Evolutionary conservation across 2,888 invertebrate species (phyloP).

Genomic region (Eristalis intricaria): DNA sequence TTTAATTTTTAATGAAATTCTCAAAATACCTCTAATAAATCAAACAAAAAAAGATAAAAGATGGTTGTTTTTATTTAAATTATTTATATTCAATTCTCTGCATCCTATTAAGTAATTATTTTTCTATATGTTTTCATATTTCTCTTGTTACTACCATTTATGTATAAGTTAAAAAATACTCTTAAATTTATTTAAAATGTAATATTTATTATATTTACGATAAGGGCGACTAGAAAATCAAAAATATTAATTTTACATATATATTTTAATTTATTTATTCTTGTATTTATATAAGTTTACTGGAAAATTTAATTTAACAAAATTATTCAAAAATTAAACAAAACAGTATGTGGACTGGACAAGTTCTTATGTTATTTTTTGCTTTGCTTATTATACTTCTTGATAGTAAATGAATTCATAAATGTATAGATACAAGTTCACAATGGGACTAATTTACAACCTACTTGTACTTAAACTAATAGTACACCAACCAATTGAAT

Average conservation of each 20-base stretch:
- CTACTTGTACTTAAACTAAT: slow-evolving; percentile 65
- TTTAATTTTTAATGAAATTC: slow-evolving; percentile 25
- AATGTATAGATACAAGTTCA: neutral
- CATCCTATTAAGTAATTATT: neutral
- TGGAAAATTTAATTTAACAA: slow-evolving; percentile 39
- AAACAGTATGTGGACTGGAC: slow-evolving; percentile 65
- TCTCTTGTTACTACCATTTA: slow-evolving; percentile 21
- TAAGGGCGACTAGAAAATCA: slow-evolving; percentile 69
- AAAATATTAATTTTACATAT: slow-evolving; percentile 47
- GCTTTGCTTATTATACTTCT: neutral
- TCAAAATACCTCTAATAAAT: slow-evolving; percentile 12
- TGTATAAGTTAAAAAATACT: slow-evolving; percentile 55
- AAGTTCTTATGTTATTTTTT: slow-evolving; percentile 29
- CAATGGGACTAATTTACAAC: slow-evolving; percentile 53
- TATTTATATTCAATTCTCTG: slow-evolving; percentile 19
- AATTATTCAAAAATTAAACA: slow-evolving; percentile 60
- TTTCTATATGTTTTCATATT: neutral
- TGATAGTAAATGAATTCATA: neutral
- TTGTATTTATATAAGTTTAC: slow-evolving; percentile 32
- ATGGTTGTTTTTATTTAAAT: neutral
- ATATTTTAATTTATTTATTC: slow-evolving; percentile 30
- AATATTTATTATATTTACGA: slow-evolving; percentile 50
- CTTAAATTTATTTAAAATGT: slow-evolving; percentile 35
- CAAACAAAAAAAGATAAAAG: slow-evolving; percentile 34
- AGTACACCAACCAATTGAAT: slow-evolving; percentile 67